phyloP scores from a whole-genome alignment of 2,888 invertebrate species.

The Bombylius major region DNA sequence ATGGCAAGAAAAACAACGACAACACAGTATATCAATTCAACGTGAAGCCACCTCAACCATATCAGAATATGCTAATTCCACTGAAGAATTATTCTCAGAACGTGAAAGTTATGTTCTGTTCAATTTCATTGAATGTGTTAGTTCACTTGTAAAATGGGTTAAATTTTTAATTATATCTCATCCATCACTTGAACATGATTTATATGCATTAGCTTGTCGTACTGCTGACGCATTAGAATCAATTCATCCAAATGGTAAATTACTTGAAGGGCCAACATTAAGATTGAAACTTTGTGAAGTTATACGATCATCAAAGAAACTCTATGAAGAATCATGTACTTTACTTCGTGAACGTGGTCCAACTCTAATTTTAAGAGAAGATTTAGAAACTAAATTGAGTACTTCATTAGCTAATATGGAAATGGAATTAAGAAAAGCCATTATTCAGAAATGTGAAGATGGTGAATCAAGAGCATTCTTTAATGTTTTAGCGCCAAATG shows the following conservation, averaged over 20 bases:
- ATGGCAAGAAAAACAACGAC: slow-evolving; percentile 74
- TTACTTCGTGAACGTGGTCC: slow-evolving; percentile 55
- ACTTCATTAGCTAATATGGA: slow-evolving; percentile 55
- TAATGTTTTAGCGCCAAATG: slow-evolving; percentile 32
- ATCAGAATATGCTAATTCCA: slow-evolving; percentile 25
- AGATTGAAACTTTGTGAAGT: slow-evolving; percentile 58
- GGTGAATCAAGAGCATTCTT: slow-evolving; percentile 34
- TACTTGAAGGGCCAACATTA: slow-evolving; percentile 62
- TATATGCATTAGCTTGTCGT: slow-evolving; percentile 62
- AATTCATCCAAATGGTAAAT: slow-evolving; percentile 69
- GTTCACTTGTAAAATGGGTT: slow-evolving; percentile 77
- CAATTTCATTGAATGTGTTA: slow-evolving; percentile 70
- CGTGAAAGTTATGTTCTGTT: slow-evolving; percentile 43
- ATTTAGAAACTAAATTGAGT: slow-evolving; percentile 55
- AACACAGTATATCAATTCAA: slow-evolving; percentile 41
- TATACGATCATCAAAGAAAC: slow-evolving; percentile 37
- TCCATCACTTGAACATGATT: slow-evolving; percentile 54
- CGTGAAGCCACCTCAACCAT: slow-evolving; percentile 36
- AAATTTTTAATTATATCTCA: slow-evolving; percentile 54
- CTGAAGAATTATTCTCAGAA: slow-evolving; percentile 40
- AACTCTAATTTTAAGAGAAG: slow-evolving; percentile 49
- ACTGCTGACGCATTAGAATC: slow-evolving; percentile 55
- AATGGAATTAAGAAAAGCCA: slow-evolving; percentile 56
- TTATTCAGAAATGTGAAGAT: slow-evolving; percentile 38
- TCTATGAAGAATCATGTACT: slow-evolving; percentile 62